Base-by-base conservation (phyloP, 1,140 invertebrate genomes). In the Bacillus rossius region DNA sequence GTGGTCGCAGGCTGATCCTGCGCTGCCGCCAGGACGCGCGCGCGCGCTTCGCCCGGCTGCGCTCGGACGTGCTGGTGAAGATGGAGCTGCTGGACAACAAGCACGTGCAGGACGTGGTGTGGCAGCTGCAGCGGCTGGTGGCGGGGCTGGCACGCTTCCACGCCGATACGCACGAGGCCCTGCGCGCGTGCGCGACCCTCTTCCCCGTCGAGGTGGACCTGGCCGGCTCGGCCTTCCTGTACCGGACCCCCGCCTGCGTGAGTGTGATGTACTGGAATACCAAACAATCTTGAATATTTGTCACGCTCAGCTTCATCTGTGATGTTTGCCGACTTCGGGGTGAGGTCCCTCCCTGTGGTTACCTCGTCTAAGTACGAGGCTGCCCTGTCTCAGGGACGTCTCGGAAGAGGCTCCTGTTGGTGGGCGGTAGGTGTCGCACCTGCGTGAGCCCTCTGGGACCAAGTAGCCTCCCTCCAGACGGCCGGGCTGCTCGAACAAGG, bases 191-290 rank as follows among this genome's bases (percentile, higher is more conserved):
- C 41, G 83, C 86, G 1, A 81, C 84, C 0, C 78, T 98, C 5
- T 98, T 98, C 75, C 96, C 96, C 0, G 94, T 99, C 8, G 96
- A 99, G 77, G 91, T 99, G 16, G 95, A 98, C 75, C 78, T 99
- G 14, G 88, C 91, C 2, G 84, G 91, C 67, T 91, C 88, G 47
- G 94, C 94, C 29, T 97, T 98, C 70, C 87, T 91, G 65, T 93
- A 94, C 64, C 88, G 91, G 73, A 86, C 82, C 7, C 84, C 82
- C n/a, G 42, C 25, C 26, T 34, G 29, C 29, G 29, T 34, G 29
- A 34, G 29, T 34, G 5, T 34, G 38, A 13, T n/a, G n/a, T n/a
- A 40, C n/a, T 40, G n/a, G 55, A 8, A 17, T 22, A 8, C 8
- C 8, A 8, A 10, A 22, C 17, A 55, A 20, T 17, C 38, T 40